Evolutionary conservation across 2,888 invertebrate genomes (phyloP).

Genomic region (Pammene fasciana): DNA sequence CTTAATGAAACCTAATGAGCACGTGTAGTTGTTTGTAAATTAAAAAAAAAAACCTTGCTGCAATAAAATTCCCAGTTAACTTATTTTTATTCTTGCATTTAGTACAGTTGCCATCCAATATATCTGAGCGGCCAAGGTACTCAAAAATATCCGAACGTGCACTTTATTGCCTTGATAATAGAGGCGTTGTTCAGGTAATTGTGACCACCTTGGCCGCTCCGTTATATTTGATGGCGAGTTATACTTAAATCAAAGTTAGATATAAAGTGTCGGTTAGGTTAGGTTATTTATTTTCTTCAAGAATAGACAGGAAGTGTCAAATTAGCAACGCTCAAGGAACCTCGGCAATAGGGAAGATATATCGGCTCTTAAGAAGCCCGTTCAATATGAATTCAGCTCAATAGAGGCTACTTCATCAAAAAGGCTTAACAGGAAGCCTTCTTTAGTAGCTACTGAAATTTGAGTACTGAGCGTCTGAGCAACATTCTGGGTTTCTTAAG

Average conservation of each 20-base stretch:
- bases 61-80: no score
- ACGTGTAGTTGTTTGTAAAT: no score
- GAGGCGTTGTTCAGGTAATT: no score
- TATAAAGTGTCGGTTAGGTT: not conserved
- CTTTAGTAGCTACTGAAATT: constrained; percentile 37
- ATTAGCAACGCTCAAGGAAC: constrained; percentile 13
- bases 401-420: constrained; percentile 41
- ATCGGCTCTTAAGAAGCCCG: constrained; percentile 36
- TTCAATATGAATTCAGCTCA: constrained; percentile 34
- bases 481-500: constrained; percentile 10
- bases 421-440: constrained; percentile 40
- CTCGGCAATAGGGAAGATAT: constrained; percentile 33
- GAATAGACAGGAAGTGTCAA: constrained; percentile 17
- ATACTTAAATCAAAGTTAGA: not conserved
- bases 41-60: no score
- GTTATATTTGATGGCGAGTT: no score
- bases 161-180: no score
- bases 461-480: constrained; percentile 20
- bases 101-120: no score
- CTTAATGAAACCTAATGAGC: no score
- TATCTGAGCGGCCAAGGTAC: no score
- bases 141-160: no score
- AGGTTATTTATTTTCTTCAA: constrained; percentile 7
- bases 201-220: no score
- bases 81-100: no score